Percentiles rank a stretch among this genome's conserved stretches.
phyloP scores from a whole-genome alignment of 2,797 vertebrate genomes.

The Silurus aristotelis region DNA sequence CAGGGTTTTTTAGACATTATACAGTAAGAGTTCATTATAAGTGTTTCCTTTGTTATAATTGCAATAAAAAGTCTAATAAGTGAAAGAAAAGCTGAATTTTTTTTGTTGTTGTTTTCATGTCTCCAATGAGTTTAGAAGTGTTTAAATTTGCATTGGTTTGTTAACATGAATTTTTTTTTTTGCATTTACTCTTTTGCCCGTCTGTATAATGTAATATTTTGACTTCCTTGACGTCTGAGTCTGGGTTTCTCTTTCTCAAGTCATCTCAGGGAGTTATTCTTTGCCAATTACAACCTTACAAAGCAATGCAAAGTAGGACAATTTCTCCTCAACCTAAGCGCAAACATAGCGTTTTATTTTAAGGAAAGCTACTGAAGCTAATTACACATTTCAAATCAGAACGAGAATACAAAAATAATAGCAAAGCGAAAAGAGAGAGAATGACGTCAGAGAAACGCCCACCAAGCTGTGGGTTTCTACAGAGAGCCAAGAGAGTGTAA shows the following conservation, averaged over 20 bases:
- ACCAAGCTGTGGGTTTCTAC: constrained; percentile 40
- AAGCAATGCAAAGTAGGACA: not conserved
- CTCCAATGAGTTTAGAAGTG: not conserved
- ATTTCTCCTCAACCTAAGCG: constrained; percentile 4
- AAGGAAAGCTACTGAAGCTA: constrained; percentile 22
- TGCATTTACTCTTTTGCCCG: not conserved
- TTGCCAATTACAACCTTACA: not conserved
- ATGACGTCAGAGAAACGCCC: constrained; percentile 37
- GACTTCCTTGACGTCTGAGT: not conserved
- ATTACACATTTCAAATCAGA: constrained; percentile 37
- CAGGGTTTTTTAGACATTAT: not conserved
- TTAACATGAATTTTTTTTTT: not conserved
- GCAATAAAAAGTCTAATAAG: not conserved
- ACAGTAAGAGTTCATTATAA: not conserved
- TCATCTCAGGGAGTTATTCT: not conserved
- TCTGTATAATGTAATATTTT: not conserved
- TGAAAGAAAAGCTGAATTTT: no score
- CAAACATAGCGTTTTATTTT: constrained; percentile 16
- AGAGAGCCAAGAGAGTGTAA: constrained; percentile 28
- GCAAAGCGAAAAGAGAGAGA: constrained; percentile 6
- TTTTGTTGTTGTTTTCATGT: not conserved
- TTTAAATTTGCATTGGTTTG: not conserved
- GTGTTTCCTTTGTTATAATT: not conserved
- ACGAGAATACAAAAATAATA: constrained; percentile 25
- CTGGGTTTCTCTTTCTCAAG: not conserved